A percentile compares a stretch with the other conserved stretches of the same genome.
phyloP scores from a whole-genome alignment of 2,113 vertebrate species.

The Aspidoscelis tigris region DNA sequence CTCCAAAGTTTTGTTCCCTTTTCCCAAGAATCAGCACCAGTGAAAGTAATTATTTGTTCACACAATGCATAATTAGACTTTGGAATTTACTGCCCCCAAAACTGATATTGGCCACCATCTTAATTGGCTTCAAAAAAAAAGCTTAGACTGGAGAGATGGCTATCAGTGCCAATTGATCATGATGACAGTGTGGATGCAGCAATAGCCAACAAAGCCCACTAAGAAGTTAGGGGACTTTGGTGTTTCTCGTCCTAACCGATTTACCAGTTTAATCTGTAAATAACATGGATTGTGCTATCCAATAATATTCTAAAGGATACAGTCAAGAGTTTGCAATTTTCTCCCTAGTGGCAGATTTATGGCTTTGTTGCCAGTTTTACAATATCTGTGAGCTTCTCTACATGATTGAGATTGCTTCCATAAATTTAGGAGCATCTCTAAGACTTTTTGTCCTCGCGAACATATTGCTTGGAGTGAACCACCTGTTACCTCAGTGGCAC shows the following conservation, averaged over 20 bases:
- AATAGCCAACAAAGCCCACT: neutral
- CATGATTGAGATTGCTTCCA: constrained; percentile 11
- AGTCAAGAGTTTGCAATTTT: neutral
- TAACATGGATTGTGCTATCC: neutral
- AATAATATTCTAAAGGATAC: neutral
- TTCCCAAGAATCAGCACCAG: too few species aligned
- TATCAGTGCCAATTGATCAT: too few species aligned
- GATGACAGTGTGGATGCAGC: too few species aligned
- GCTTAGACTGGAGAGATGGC: too few species aligned
- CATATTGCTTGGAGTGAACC: neutral
- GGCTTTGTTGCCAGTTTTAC: constrained; percentile 1
- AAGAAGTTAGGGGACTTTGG: neutral
- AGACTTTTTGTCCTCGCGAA: neutral
- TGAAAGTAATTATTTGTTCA: too few species aligned
- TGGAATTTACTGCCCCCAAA: too few species aligned
- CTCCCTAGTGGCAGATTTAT: neutral
- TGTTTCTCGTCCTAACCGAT: neutral
- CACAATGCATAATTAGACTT: too few species aligned
- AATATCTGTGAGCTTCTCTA: neutral
- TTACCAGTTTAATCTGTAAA: neutral
- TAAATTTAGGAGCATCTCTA: neutral
- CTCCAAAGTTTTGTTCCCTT: too few species aligned
- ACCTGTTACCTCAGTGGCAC: neutral
- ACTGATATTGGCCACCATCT: too few species aligned
- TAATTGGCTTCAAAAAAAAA: too few species aligned